phyloP scores from a whole-genome alignment of 2,888 invertebrate genomes.

The Tortrix viridana region DNA sequence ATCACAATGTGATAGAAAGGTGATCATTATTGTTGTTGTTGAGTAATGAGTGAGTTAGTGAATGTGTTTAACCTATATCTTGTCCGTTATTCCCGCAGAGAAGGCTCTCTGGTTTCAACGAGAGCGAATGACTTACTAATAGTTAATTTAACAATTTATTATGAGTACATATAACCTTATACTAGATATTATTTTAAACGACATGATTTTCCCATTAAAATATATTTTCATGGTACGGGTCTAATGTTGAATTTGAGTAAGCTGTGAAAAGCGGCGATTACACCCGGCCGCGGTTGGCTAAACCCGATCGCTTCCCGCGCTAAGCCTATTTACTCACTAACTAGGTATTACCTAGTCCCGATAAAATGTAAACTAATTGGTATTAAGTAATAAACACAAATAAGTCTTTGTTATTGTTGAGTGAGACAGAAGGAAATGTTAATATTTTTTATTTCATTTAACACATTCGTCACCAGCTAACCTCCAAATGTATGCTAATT shows the following conservation, averaged over 20 bases:
- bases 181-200: not conserved
- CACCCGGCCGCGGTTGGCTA: conserved; percentile 11
- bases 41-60: no score
- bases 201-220: not conserved
- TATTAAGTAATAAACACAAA: no score
- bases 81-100: no score
- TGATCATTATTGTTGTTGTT: no score
- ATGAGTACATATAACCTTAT: not conserved
- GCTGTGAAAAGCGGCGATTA: conserved; percentile 34
- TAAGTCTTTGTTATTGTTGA: not conserved
- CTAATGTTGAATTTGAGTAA: conserved; percentile 21
- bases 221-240: conserved; percentile 5
- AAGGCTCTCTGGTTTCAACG: no score
- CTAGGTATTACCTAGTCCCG: not conserved
- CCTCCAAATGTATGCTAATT: no score
- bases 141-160: not conserved
- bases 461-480: no score
- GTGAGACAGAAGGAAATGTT: no score
- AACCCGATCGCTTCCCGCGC: conserved; percentile 10
- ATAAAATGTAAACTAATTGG: not conserved
- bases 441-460: no score
- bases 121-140: no score
- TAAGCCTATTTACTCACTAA: conserved; percentile 13
- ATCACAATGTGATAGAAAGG: no score
- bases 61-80: no score